Evolutionary conservation across 2,113 vertebrate species (phyloP), one percentile per base, ranked within the genome.

Genomic region (Dendropsophus ebraccatus): DNA sequence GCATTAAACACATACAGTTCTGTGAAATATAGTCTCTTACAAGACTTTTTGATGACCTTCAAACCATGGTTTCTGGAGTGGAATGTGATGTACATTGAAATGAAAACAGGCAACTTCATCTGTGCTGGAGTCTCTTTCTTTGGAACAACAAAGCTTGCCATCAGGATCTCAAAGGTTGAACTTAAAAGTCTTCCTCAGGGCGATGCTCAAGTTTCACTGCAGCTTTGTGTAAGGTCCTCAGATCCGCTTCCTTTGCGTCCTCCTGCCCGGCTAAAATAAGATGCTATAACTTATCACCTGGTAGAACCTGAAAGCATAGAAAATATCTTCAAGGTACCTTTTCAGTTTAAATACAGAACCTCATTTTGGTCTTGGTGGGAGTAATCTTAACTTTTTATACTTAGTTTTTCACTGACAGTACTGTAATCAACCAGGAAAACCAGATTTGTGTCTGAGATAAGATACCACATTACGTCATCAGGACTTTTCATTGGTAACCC

Each of bases 271-370:
- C 84, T 86, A 70, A 86, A 86, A 86, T 86, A 86, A 86, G 84
- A 32, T 9, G 93, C 94, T 98, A 99, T 84, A 96, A 94, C 89
- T 98, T 98, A 96, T 97, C 96, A 91, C 95, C 95, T 95, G 96
- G 96, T 92, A 98, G 96, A 93, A 98, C 96, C 97, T 99, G 89
- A 69, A 88, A 88, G 88, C 87, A 92, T 90, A 93, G 91, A 82
- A 88, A 56, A 41, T 12, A 81, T 85, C 78, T 41, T 60, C 73
- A 70, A 85, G 47, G 81, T 35, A 72, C 81, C 60, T 79, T 87
- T 79, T 87, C 72, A 37, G 21, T 87, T 28, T 35, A 76, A 83
- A 67, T 17, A 67, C 16, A 45, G 30, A 25, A 45, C 60, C 6
- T 56, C 17, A 76, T n/a, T 47, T 28, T 81, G 83, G 23, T 67